Evolutionary conservation across 2,113 vertebrate species (phyloP).

Genomic region (Phaethornis superciliosus): DNA sequence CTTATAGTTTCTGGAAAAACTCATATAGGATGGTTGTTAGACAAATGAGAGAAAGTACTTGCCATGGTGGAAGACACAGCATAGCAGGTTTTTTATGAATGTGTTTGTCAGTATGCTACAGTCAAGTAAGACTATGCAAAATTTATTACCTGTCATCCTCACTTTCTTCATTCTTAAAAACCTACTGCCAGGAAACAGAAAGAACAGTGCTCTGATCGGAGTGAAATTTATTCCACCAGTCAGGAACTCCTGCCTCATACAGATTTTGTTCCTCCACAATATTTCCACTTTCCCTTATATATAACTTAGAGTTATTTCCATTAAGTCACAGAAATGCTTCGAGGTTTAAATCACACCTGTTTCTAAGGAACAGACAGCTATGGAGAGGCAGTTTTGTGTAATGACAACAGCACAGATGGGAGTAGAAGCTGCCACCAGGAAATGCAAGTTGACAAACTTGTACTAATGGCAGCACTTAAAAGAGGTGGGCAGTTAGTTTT

Average conservation of each 20-base stretch:
- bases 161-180: not conserved
- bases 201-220: not conserved
- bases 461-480: constrained; percentile 7
- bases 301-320: not conserved
- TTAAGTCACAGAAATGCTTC: constrained; percentile 5
- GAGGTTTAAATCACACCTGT: constrained; percentile 4
- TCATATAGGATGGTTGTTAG: not conserved
- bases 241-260: not conserved
- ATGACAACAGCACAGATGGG: not conserved
- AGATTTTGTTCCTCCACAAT: not conserved
- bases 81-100: not conserved
- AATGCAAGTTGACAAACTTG: constrained; percentile 4
- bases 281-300: not conserved
- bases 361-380: not conserved
- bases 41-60: not conserved
- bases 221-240: not conserved
- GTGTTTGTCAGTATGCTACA: not conserved
- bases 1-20: not conserved
- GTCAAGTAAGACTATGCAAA: not conserved
- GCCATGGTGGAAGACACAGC: not conserved
- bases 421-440: not conserved
- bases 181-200: not conserved
- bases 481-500: not conserved
- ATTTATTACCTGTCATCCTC: not conserved
- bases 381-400: not conserved